These are phyloP conservation scores for Echiichthys vipera DNA, from an alignment of 2,797 vertebrate species.

Conservation along the genomic window DNA sequence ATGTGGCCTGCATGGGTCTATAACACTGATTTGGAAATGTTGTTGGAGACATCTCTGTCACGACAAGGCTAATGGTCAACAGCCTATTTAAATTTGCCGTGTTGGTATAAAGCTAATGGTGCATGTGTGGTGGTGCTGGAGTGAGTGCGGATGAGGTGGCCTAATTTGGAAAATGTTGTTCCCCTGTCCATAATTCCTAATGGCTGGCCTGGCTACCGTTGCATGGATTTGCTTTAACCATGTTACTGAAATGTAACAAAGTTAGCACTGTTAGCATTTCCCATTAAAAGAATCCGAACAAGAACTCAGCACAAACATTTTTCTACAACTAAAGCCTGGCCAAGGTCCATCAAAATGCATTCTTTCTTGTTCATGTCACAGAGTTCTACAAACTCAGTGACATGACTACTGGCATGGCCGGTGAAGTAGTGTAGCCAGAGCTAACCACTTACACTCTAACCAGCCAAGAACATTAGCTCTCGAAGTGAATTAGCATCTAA, in stretches of 20 bases:
- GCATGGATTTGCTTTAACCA: too few relatives aligned
- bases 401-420: not conserved
- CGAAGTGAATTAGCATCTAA: not conserved
- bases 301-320: not conserved
- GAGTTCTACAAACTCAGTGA: not conserved
- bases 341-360: not conserved
- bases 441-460: not conserved
- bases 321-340: not conserved
- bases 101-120: too few relatives aligned
- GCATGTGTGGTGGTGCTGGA: too few relatives aligned
- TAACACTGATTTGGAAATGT: too few relatives aligned
- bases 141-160: too few relatives aligned
- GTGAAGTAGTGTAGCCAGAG: not conserved
- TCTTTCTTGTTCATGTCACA: not conserved
- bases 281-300: not conserved
- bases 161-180: too few relatives aligned
- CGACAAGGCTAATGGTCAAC: too few relatives aligned
- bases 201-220: too few relatives aligned
- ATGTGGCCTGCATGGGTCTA: too few relatives aligned
- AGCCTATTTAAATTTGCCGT: too few relatives aligned
- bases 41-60: too few relatives aligned
- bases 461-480: not conserved
- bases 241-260: not conserved
- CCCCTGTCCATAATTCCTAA: too few relatives aligned
- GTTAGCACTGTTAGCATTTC: not conserved